Evolutionary conservation across 1,140 invertebrate genomes (phyloP).

Genomic region (Sycobia sp.): DNA sequence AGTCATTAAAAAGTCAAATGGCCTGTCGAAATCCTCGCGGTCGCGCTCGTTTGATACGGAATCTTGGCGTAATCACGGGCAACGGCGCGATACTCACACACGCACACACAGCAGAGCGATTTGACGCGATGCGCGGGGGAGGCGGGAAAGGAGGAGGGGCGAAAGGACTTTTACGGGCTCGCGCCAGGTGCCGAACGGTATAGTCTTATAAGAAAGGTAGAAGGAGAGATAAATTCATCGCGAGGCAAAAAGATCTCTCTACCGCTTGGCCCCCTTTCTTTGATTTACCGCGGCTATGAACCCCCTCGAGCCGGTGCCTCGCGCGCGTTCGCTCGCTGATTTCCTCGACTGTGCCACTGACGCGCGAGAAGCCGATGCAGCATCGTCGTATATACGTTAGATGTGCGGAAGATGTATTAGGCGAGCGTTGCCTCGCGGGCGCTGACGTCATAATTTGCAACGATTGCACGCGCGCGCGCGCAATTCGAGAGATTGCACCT

Average conservation of each 20-base stretch:
- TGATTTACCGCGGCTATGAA: neutral
- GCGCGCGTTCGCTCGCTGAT: neutral
- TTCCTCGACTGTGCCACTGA: neutral
- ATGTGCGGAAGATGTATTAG: too few species aligned
- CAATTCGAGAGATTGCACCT: neutral
- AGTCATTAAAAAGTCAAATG: constrained; percentile 24
- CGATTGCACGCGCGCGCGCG: neutral
- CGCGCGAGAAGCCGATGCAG: too few species aligned
- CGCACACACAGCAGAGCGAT: too few species aligned
- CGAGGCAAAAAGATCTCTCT: too few species aligned
- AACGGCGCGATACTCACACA: neutral
- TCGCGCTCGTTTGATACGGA: neutral
- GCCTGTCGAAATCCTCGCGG: neutral
- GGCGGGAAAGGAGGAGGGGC: too few species aligned
- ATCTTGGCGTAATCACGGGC: neutral
- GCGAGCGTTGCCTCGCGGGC: neutral
- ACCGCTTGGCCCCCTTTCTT: neutral
- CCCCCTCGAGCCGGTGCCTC: too few species aligned
- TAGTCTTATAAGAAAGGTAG: neutral
- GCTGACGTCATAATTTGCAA: constrained; percentile 7
- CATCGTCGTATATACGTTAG: too few species aligned
- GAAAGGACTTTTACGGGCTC: too few species aligned
- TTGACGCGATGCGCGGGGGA: too few species aligned
- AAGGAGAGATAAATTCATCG: too few species aligned
- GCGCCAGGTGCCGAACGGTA: neutral